Evolutionary conservation across 2,888 invertebrate species (phyloP).

Genomic region (Dasysyrphus tricinctus): DNA sequence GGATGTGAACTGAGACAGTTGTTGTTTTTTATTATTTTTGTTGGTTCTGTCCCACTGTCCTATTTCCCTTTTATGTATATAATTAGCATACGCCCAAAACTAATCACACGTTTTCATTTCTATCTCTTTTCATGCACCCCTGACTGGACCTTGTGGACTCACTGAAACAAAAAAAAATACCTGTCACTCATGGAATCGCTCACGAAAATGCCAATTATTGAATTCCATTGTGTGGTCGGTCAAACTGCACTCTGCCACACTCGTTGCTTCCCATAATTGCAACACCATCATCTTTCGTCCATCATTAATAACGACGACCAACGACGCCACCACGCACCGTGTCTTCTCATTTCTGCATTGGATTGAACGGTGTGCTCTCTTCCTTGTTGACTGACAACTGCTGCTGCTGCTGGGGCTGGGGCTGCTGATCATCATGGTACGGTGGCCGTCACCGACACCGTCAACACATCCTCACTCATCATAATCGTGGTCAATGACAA

Average conservation of each 20-base stretch:
- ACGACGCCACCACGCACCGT: constrained; percentile 60
- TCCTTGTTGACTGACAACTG: constrained; percentile 74
- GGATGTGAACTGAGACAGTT: constrained; percentile 67
- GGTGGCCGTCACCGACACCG: constrained; percentile 71
- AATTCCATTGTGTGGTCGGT: constrained; percentile 68
- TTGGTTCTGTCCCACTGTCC: constrained; percentile 59
- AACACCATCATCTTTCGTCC: constrained; percentile 51
- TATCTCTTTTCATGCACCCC: constrained; percentile 70
- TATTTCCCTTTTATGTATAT: constrained; percentile 26
- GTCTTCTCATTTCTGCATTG: constrained; percentile 38
- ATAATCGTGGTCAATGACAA: constrained; percentile 75
- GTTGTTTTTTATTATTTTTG: background rate
- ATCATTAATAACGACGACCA: constrained; percentile 69
- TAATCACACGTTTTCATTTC: constrained; percentile 71
- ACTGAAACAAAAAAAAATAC: constrained; percentile 49
- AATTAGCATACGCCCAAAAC: constrained; percentile 67
- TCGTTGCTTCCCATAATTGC: constrained; percentile 73
- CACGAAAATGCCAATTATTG: constrained; percentile 74
- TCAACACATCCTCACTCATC: constrained; percentile 76
- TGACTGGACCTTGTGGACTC: constrained; percentile 24
- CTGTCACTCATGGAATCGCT: constrained; percentile 73
- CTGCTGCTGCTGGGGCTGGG: constrained; percentile 35
- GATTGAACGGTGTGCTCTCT: constrained; percentile 27
- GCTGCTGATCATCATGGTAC: constrained; percentile 64
- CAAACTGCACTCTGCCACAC: constrained; percentile 67